phyloP scores from a whole-genome alignment of 1,140 invertebrate genomes.

The Diabrotica undecimpunctata region DNA sequence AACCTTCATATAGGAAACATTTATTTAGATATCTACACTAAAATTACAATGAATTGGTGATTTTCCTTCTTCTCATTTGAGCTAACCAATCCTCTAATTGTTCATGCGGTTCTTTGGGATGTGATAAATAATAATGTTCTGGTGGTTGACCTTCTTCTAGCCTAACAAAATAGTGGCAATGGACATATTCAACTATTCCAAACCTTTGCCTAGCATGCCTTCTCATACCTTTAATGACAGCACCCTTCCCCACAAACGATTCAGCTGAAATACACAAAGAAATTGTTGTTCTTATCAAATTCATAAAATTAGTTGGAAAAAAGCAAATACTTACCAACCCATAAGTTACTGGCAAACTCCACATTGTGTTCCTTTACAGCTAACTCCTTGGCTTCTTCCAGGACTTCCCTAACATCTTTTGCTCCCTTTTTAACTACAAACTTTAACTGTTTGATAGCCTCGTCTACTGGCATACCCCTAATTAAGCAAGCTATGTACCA shows the following conservation, averaged over 20 bases:
- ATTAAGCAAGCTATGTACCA: constrained; percentile 86
- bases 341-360: constrained; percentile 92
- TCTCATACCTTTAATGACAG: constrained; percentile 74
- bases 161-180: constrained; percentile 84
- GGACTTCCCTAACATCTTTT: constrained; percentile 69
- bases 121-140: constrained; percentile 69
- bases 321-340: constrained; percentile 76
- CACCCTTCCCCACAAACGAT: constrained; percentile 75
- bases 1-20: no score
- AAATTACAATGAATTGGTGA: constrained; percentile 54
- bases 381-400: constrained; percentile 83
- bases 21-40: no score
- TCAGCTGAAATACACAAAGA: constrained; percentile 61
- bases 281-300: no score
- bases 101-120: constrained; percentile 65
- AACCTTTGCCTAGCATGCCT: constrained; percentile 70
- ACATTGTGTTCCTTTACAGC: constrained; percentile 89
- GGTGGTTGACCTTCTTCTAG: constrained; percentile 91
- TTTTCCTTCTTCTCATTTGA: constrained; percentile 65
- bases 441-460: constrained; percentile 85
- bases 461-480: constrained; percentile 88
- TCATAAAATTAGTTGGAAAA: no score
- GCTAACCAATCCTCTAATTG: constrained; percentile 71
- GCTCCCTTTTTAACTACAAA: constrained; percentile 85
- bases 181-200: constrained; percentile 73